Evolutionary conservation across 2,113 vertebrate species (phyloP), one percentile per base, ranked within the genome.

Genomic region (Todiramphus saurophagus): DNA sequence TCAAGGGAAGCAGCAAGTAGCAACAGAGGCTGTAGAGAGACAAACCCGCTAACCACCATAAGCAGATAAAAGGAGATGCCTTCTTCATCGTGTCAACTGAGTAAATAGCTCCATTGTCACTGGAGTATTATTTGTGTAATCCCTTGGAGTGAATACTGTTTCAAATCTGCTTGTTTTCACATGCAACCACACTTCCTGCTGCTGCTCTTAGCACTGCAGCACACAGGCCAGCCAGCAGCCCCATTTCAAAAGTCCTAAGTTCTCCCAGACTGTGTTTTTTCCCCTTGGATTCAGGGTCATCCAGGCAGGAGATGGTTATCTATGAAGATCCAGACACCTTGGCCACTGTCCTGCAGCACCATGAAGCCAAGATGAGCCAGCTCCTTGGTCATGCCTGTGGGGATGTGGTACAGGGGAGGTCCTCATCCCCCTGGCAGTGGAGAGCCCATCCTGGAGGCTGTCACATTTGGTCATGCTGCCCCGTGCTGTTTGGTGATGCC

Each of bases 81-180:
- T 95, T 96, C 90, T 94, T 93, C 94, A 64, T 90, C 51, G 39
- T 95, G 93, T 95, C 84, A 81, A 70, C 83, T 53, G 86, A 86
- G 78, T 90, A 95, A 97, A 96, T 75, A 96, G 68, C 84, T 89
- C 88, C 76, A 94, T 90, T 95, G 91, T 96, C 89, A 89, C 87
- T 90, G 63, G 78, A 51, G 55, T 89, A 83, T 97, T 94, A 96
- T 96, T 97, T 96, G 95, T 92, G 64, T 92, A 95, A 94, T 93
- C 90, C 78, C 76, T 96, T 30, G 46, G 89, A 91, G 78, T 78
- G 90, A 94, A 94, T 39, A 70, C 37, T 95, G 87, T 83, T 95
- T 95, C 87, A 94, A 94, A 96, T 95, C 95, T 89, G 79, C 83
- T 95, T 96, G 94, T 96, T 96, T 94, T 96, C 88, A 81, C 91